Base-by-base conservation (phyloP, 2,113 vertebrate species). In the Spea bombifrons region DNA sequence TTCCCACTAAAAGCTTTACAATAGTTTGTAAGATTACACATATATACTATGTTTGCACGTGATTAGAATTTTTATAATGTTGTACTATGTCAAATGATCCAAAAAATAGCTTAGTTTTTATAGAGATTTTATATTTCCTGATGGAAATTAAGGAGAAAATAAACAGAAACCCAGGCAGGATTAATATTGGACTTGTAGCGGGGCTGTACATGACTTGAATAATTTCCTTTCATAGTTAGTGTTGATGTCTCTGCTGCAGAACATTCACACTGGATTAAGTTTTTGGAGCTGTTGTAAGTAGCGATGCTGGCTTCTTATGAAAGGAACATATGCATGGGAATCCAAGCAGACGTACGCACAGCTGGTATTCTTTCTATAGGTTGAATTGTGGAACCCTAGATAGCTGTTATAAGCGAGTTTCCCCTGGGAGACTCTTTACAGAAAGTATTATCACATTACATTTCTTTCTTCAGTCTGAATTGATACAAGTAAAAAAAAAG, bases 121-220 rank as follows among this genome's bases (percentile, higher is more conserved):
- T 30, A 30, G 30, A 30, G 43, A 46, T 13, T 67, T 44, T 46
- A 46, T 4, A 67, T 67, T 67, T 67, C 66, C 45, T 13, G 43
- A 30, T 46, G 43, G 44, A 44, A 50, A 66, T 75, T 48, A 49
- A 15, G 45, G 43, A 30, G 16, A 43, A 17, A 75, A 55, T 67
- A 44, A 46, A 12, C 47, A 5, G 17, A 8, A 9, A 53, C 44
- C 43, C 9, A 55, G 3, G 52, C 4, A 15, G 66, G 43, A 64
- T 8, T 66, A 45, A 57, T 61, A 61, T 61, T 76, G 75, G 55
- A 15, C 46, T 70, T 50, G 75, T 46, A 69, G 75, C 75, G 61
- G 50, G 17, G 75, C 44, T 1, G 66, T 69, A 70, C 75, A 76
- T 76, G 75, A 76, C 75, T 57, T 13, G 75, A 76, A 76, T 76